These are phyloP conservation scores for Loxodonta africana DNA, from an alignment of 2,113 vertebrate species.

Conservation along the genomic window DNA sequence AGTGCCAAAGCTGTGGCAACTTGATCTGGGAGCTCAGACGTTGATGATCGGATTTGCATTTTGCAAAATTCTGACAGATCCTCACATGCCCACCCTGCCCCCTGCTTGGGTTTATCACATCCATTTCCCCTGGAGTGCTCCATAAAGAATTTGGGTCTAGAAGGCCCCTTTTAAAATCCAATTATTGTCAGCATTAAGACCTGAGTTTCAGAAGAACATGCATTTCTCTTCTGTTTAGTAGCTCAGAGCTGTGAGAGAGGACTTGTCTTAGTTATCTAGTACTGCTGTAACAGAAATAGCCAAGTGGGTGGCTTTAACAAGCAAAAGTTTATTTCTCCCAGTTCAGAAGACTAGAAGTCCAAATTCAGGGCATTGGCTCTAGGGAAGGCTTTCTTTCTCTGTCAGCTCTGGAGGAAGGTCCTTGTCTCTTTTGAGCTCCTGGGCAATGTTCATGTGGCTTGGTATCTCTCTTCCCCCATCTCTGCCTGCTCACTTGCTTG, in stretches of 20 bases:
- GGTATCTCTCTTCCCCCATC: too few relatives aligned
- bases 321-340: too few relatives aligned
- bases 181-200: constrained; percentile 38
- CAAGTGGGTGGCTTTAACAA: too few relatives aligned
- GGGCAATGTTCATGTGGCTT: too few relatives aligned
- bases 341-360: too few relatives aligned
- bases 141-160: constrained; percentile 23
- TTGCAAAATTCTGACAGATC: constrained; percentile 78
- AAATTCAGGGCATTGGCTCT: too few relatives aligned
- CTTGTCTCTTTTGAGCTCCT: too few relatives aligned
- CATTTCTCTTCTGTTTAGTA: constrained; percentile 55
- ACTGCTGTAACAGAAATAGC: too few relatives aligned
- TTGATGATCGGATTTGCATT: constrained; percentile 70
- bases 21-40: constrained; percentile 54
- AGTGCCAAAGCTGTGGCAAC: constrained; percentile 62
- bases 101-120: constrained; percentile 19
- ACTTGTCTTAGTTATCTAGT: too few relatives aligned
- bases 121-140: constrained; percentile 60
- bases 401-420: too few relatives aligned
- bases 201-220: constrained; percentile 21
- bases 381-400: too few relatives aligned
- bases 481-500: too few relatives aligned
- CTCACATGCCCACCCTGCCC: constrained; percentile 64
- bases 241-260: background rate
- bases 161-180: constrained; percentile 54